phyloP scores from a whole-genome alignment of 2,113 vertebrate species.

The Elephantulus edwardii region DNA sequence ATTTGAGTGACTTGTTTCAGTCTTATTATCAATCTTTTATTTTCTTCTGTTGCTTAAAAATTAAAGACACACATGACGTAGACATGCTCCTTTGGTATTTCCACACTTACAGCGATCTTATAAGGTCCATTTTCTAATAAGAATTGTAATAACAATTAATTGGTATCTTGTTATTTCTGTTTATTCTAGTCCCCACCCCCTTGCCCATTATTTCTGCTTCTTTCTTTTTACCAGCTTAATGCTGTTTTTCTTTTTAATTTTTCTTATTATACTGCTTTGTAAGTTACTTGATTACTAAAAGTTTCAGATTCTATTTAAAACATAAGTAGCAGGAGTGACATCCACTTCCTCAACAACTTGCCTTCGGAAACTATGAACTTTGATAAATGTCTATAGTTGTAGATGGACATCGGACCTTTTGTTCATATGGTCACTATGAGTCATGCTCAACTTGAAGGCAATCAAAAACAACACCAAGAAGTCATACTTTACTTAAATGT shows the following conservation, averaged over 20 bases:
- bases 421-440: too few relatives aligned
- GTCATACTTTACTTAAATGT: not conserved
- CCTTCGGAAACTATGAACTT: too few relatives aligned
- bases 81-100: not conserved
- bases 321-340: too few relatives aligned
- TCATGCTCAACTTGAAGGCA: too few relatives aligned
- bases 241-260: not conserved
- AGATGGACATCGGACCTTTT: too few relatives aligned
- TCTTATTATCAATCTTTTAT: not conserved
- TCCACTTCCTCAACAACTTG: too few relatives aligned
- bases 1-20: not conserved
- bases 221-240: not conserved
- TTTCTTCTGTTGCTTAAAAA: not conserved
- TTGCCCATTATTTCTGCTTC: not conserved
- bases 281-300: not conserved
- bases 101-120: not conserved
- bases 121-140: not conserved
- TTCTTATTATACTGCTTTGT: not conserved
- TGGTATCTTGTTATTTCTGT: not conserved
- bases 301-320: too few relatives aligned
- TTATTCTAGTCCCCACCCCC: too few relatives aligned
- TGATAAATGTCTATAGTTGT: too few relatives aligned
- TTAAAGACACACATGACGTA: not conserved
- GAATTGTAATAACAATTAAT: not conserved
- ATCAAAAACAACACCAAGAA: too few relatives aligned